Evolutionary conservation across 2,888 invertebrate genomes (phyloP), one percentile per base, ranked within the genome.

Genomic region (Chesias legatella): DNA sequence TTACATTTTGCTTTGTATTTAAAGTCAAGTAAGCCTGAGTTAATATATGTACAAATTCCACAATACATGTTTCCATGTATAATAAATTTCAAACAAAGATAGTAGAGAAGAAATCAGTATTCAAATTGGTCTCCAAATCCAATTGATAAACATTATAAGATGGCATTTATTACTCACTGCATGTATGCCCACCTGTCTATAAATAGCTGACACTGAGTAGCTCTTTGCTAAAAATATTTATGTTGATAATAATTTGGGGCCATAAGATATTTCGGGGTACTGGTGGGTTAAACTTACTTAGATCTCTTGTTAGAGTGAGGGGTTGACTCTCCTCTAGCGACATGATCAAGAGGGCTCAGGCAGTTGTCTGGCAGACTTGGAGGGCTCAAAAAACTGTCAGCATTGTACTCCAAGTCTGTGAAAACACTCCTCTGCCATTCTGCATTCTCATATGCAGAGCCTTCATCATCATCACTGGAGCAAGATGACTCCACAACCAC

Each of bases 251-350:
- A 43, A 48, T 44, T 40, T 33, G 25, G 51, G 43, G 48, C 28
- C 42, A 43, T 33, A 37, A 33, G 36, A 36, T 29, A 28, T 33
- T 37, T 13, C 22, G 29, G 33, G 21, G 32, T 31, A 6, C 34
- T n/a, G 33, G 20, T 8, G 29, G 27, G 22, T 10, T 26, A 6
- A 17, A 53, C 67, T 69, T 60, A 88, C 88, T 82, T 81, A 39
- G 79, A 65, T 52, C 86, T 81, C 60, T 86, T 88, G 55, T 79
- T 85, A n/a, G 85, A 80, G 58, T 86, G 86, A 65, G 88, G 86
- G 34, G 88, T 85, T 24, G 78, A 79, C 56, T 86, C 84, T 6
- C 84, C 84, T 56, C 84, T 79, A n/a, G 83, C 76, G 36, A 88
- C 85, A 83, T 88, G 88, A 55, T 88, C 86, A 48, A 88, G 61